phyloP scores from a whole-genome alignment of 2,888 invertebrate species.

The Pammene fasciana region DNA sequence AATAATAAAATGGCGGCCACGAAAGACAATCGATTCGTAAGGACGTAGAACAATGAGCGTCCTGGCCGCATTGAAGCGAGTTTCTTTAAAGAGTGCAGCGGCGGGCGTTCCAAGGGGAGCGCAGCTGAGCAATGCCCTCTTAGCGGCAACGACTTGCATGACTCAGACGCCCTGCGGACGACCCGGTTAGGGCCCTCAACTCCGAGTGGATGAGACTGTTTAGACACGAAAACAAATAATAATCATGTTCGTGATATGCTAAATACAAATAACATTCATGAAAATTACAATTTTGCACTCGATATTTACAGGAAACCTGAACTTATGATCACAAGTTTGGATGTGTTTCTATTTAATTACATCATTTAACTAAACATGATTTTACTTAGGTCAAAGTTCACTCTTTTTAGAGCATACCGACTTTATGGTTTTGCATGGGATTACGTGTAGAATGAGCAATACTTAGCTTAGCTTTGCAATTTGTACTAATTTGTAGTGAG shows the following conservation, averaged over 20 bases:
- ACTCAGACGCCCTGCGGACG: conserved; percentile 78
- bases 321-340: background rate
- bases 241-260: background rate
- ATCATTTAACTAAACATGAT: too few species aligned
- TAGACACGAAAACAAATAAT: conserved; percentile 27
- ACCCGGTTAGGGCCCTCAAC: conserved; percentile 79
- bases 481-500: too few species aligned
- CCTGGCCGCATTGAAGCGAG: conserved; percentile 63
- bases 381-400: too few species aligned
- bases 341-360: too few species aligned
- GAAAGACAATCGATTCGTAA: conserved; percentile 74
- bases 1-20: conserved; percentile 66
- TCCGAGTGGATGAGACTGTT: conserved; percentile 47
- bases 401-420: too few species aligned
- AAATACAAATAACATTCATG: background rate
- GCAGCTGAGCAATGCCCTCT: conserved; percentile 81
- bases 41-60: conserved; percentile 74
- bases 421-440: too few species aligned
- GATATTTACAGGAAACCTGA: background rate
- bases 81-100: conserved; percentile 67
- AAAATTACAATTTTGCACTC: background rate
- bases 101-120: conserved; percentile 66
- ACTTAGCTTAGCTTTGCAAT: too few species aligned
- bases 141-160: conserved; percentile 76
- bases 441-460: too few species aligned